A percentile compares a stretch with the other conserved stretches of the same genome.
Conservation (phyloP, 2,888 invertebrate genomes). For the Rhyacophila evoluta region DNA sequence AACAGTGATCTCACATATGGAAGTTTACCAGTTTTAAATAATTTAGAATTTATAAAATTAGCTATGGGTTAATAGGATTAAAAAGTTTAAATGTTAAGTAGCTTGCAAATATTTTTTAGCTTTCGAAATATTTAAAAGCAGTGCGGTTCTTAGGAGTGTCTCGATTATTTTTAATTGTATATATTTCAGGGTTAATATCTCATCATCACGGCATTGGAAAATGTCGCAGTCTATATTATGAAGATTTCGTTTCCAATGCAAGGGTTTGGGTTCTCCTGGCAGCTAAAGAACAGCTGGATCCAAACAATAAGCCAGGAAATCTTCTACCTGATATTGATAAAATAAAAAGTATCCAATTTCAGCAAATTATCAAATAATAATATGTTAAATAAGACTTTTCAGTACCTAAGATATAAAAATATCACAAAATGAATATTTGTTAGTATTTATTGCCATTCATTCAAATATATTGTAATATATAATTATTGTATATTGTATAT, state of each 20-base stretch:
- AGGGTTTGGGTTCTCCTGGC: conserved; percentile 84
- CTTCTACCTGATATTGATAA: conserved; percentile 59
- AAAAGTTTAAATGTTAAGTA: no score
- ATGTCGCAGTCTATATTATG: conserved; percentile 88
- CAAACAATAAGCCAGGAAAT: conserved; percentile 92
- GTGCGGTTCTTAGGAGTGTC: neutral
- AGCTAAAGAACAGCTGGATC: conserved; percentile 90
- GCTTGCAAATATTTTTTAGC: no score
- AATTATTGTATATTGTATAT: no score
- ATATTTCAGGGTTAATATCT: conserved; percentile 81
- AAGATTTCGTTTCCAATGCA: conserved; percentile 82
- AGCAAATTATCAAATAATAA: no score
- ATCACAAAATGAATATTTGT: no score
- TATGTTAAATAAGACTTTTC: no score
- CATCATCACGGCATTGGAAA: conserved; percentile 99
- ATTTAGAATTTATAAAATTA: neutral
- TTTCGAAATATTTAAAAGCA: neutral
- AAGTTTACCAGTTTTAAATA: no score
- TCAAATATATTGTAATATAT: no score
- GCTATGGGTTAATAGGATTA: neutral
- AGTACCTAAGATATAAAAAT: no score
- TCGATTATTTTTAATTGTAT: neutral
- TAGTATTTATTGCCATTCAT: no score
- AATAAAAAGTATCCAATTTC: no score
- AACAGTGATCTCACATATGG: neutral